phyloP scores from a whole-genome alignment of 2,113 vertebrate genomes.

The Lontra canadensis region DNA sequence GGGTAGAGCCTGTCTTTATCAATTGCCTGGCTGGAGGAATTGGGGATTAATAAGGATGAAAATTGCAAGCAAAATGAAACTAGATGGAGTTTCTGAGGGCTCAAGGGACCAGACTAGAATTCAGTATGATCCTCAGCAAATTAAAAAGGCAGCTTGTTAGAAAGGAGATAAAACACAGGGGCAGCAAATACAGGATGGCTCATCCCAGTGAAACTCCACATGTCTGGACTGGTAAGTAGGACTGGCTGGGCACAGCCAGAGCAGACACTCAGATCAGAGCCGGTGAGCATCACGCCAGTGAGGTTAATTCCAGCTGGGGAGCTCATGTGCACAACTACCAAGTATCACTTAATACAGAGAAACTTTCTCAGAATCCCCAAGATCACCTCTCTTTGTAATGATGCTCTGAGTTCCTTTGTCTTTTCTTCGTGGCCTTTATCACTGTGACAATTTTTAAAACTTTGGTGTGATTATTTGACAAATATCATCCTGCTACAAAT shows the following conservation, averaged over 20 bases:
- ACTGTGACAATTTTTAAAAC: background rate
- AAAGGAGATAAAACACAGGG: slow-evolving; percentile 46
- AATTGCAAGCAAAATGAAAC: slow-evolving; percentile 48
- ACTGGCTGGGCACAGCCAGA: background rate
- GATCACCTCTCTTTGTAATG: background rate
- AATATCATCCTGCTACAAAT: background rate
- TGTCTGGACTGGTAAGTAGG: background rate
- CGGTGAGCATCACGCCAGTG: too few relatives aligned
- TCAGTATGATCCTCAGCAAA: slow-evolving; percentile 29
- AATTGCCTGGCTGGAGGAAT: slow-evolving; percentile 2
- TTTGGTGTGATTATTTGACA: background rate
- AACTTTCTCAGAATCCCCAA: background rate
- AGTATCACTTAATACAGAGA: background rate
- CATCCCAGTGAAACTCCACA: background rate
- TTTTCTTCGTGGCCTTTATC: background rate
- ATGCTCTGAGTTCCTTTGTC: background rate
- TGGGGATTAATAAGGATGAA: slow-evolving; percentile 58
- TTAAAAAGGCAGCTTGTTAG: slow-evolving; percentile 51
- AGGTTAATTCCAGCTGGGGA: background rate
- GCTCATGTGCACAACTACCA: background rate
- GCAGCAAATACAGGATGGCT: background rate
- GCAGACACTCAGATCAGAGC: background rate
- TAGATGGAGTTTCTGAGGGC: slow-evolving; percentile 22
- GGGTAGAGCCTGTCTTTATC: slow-evolving; percentile 27
- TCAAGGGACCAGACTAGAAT: slow-evolving; percentile 46